Conservation (phyloP, 2,888 invertebrate genomes). For the Psylliodes chrysocephalus region DNA sequence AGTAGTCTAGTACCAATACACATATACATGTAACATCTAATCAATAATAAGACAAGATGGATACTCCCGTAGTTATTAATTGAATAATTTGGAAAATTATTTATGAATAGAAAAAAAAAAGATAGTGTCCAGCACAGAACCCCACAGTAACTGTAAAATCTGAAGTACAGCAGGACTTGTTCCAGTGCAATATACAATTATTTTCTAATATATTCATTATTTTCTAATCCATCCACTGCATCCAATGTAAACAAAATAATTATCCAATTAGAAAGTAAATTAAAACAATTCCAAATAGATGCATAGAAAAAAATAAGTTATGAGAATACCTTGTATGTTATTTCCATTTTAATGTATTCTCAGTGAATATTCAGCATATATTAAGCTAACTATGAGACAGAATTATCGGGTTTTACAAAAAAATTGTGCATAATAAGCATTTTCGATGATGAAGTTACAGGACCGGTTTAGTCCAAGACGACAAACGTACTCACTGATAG, state of each 20-base stretch:
- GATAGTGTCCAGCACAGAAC: too few relatives aligned
- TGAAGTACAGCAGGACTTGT: too few relatives aligned
- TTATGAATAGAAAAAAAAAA: too few relatives aligned
- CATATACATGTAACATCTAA: too few relatives aligned
- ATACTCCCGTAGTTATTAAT: too few relatives aligned
- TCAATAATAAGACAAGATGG: too few relatives aligned
- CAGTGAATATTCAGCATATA: slow-evolving; percentile 9
- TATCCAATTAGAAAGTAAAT: slow-evolving; percentile 6
- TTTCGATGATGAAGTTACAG: not conserved
- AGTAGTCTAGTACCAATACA: too few relatives aligned
- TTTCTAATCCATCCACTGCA: not conserved
- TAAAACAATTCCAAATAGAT: not conserved
- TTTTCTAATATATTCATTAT: too few relatives aligned
- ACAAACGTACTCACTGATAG: too few relatives aligned
- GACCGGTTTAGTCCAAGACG: not conserved
- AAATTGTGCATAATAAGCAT: slow-evolving; percentile 5
- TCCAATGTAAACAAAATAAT: not conserved
- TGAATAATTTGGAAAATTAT: too few relatives aligned
- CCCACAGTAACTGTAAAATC: too few relatives aligned
- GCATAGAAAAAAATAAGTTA: slow-evolving; percentile 2
- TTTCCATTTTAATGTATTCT: slow-evolving; percentile 3
- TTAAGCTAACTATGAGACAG: slow-evolving; percentile 8
- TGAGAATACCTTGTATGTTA: slow-evolving; percentile 1
- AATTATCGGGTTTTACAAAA: slow-evolving; percentile 7
- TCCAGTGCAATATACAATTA: too few relatives aligned